Evolutionary conservation across 2,888 invertebrate species (phyloP), one percentile per base, ranked within the genome.

Genomic region (Phragmatobia fuliginosa): DNA sequence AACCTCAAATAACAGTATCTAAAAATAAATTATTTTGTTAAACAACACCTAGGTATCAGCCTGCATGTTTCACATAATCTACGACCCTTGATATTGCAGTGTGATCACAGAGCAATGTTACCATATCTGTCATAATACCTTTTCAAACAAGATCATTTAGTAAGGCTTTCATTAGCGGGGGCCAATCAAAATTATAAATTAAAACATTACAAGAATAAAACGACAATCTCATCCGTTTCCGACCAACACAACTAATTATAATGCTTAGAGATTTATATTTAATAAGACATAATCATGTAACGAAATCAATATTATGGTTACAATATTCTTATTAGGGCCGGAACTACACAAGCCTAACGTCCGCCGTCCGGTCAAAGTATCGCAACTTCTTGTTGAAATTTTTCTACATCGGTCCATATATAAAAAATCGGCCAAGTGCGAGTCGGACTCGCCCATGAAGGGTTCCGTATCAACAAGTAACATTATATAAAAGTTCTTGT

Each of bases 301-400:
- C 71, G 70, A 68, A 74, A 74, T 70, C 66, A 62, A 63, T 70
- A 63, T 41, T 66, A 66, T 33, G 59, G 33, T 66, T 66, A 66
- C 36, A 56, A 67, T 62, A 62, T 62, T 73, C 67, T 59, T 21
- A 73, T 77, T 65, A 79, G 75, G 74, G 63, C 80, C 80, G 80
- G 82, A 80, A 72, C 52, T 21, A 74, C 71, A 78, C 49, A 71
- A 63, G 52, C 59, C 61, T 59, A 45, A 69, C 72, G 64, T 76
- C 68, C 68, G 63, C 60, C 71, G 70, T 70, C 73, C 79, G 70
- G 70, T 58, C 67, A 68, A 62, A 71, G 71, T 82, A 78, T 77
- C 32, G 71, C 70, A 82, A 80, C 60, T 66, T 56, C 76, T 72
- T 71, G 67, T 81, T 74, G 68, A 71, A 70, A 67, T 70, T 59